A percentile compares a stretch with the other conserved stretches of the same genome.
Evolutionary conservation across 2,113 vertebrate genomes (phyloP).

Genomic region (Tragelaphus scriptus): DNA sequence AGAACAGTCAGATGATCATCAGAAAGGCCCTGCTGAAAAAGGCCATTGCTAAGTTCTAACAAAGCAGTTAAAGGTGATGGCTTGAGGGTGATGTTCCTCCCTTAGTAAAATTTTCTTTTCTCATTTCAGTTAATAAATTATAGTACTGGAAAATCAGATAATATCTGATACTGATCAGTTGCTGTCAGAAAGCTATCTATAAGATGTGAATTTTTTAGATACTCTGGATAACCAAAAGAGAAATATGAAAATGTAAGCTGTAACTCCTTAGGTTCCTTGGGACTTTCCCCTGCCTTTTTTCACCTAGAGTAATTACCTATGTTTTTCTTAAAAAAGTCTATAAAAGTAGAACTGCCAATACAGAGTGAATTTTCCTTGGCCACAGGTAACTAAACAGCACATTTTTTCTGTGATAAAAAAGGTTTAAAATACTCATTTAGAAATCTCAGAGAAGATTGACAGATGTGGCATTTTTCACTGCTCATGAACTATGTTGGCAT

Average conservation of each 20-base stretch:
- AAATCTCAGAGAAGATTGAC: neutral
- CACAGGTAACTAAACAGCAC: neutral
- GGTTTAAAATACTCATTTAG: conserved; percentile 34
- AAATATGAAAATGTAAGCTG: neutral
- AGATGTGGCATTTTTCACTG: neutral
- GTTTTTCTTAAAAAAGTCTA: neutral
- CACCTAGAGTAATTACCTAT: neutral
- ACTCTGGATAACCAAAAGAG: neutral
- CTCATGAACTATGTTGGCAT: neutral
- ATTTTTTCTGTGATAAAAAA: conserved; percentile 13
- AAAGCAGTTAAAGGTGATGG: neutral
- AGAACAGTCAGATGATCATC: neutral
- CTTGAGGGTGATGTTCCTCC: neutral
- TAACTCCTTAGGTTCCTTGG: neutral
- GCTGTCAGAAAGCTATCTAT: neutral
- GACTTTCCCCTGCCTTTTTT: neutral
- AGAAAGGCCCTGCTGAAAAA: neutral
- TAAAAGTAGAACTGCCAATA: conserved; percentile 2
- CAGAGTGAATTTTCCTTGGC: neutral
- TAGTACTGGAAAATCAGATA: neutral
- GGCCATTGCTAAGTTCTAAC: neutral
- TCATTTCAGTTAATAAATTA: neutral
- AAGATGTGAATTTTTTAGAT: neutral
- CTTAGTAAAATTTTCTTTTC: neutral
- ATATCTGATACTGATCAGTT: neutral